Conservation (phyloP, 2,888 invertebrate species). For the Sinodicranocentrus sp. region DNA sequence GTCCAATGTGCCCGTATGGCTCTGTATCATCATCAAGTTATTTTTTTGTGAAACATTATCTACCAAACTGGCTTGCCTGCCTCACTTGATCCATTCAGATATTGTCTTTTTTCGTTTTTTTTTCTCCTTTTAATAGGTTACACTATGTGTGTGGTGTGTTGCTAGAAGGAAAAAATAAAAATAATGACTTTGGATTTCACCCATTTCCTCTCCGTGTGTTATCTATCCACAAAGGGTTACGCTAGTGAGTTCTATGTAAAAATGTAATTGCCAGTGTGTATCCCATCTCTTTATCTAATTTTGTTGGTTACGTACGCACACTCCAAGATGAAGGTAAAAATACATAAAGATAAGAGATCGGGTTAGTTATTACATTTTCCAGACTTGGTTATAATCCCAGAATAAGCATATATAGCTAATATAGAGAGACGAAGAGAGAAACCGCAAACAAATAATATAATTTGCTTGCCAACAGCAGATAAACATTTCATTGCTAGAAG, state of each 20-base stretch:
- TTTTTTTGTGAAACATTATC: constrained; percentile 43
- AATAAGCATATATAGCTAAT: neutral
- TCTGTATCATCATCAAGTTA: constrained; percentile 44
- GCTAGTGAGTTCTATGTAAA: neutral
- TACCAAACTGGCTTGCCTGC: constrained; percentile 16
- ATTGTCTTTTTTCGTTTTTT: constrained; percentile 21
- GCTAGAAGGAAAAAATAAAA: constrained; percentile 17
- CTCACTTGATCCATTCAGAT: constrained; percentile 29
- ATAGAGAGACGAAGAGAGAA: constrained; percentile 1
- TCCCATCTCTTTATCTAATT: neutral
- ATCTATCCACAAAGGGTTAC: neutral
- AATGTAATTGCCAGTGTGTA: neutral
- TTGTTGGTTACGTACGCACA: constrained; percentile 29
- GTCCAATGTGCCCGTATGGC: constrained; percentile 58
- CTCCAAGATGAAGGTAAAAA: constrained; percentile 31
- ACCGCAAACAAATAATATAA: constrained; percentile 48
- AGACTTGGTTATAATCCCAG: constrained; percentile 17
- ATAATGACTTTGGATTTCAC: constrained; percentile 28
- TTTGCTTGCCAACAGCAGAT: neutral
- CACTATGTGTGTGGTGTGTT: constrained; percentile 16
- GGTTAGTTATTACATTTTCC: constrained; percentile 44
- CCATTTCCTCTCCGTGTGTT: constrained; percentile 35
- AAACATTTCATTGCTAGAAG: constrained; percentile 17
- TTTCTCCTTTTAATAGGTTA: neutral
- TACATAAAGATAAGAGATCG: constrained; percentile 44